Conservation (phyloP, 2,888 invertebrate genomes). For the Ceriagrion tenellum region DNA sequence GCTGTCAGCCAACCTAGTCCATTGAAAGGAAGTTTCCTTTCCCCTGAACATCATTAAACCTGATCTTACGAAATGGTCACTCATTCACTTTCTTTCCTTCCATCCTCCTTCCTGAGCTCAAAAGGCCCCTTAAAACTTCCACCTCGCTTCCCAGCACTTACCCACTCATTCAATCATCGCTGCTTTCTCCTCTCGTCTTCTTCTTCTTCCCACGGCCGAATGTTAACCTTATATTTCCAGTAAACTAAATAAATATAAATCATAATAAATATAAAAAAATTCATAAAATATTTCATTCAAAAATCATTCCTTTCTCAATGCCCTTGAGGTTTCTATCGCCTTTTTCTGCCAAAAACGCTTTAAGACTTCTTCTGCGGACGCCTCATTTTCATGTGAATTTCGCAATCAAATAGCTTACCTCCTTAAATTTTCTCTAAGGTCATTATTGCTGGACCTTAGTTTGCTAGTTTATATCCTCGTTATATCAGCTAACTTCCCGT, state of each 20-base stretch:
- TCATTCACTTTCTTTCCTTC: background rate
- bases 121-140: slow-evolving; percentile 8
- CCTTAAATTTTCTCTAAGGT: no score
- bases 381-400: no score
- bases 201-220: background rate
- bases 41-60: background rate
- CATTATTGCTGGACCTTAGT: no score
- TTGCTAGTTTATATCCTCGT: no score
- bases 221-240: background rate
- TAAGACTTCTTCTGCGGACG: no score
- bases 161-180: background rate
- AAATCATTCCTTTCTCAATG: no score
- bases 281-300: no score
- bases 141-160: background rate
- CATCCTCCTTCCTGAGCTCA: background rate
- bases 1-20: background rate
- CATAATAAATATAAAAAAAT: no score
- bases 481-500: no score
- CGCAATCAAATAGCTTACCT: no score
- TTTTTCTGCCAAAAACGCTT: background rate
- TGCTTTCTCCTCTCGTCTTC: background rate
- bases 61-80: background rate
- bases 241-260: background rate
- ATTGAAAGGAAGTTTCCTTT: background rate
- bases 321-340: no score